Base-by-base conservation (phyloP, 2,113 vertebrate species). In the Eurystomus gularis region DNA sequence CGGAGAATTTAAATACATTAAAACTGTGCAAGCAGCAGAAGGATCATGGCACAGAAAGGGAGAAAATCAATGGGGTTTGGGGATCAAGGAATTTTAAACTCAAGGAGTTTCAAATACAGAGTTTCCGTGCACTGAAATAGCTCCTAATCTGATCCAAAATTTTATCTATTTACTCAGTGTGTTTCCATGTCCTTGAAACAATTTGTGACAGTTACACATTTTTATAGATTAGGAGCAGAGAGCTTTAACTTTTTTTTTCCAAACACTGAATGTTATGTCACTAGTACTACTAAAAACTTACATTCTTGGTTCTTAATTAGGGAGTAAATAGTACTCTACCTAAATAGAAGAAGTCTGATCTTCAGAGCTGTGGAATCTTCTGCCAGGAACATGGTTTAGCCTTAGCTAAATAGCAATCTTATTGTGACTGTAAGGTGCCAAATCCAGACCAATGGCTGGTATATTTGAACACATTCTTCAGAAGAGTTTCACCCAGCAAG, bases 51-150 rank as follows among this genome's bases (percentile, higher is more conserved):
- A 60, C 9, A 88, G 86, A 91, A 86, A 86, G 28, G 79, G 54
- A 94, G 72, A 86, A 96, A 97, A 92, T 94, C 79, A 81, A 55
- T 94, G 72, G 80, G 60, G 90, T 94, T 78, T 90, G 86, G 35
- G 37, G 60, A 94, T 95, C 44, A 91, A 89, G 54, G 64, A 94
- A 86, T 92, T 92, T 95, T 72, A 86, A 95, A 88, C 64, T 58
- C 33, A 64, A 71, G 37, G 37, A 84, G 57, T 87, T 94, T 78
- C 44, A 58, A 78, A 91, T 68, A 61, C 17, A 64, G 66, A 17
- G 40, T 39, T 91, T 94, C 57, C 70, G 91, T 13, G 2, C 29
- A 72, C 33, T 75, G 81, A 82, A 89, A 76, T 31, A 89, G 42
- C 39, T 89, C 48, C 39, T 84, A 77, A 83, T 88, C 31, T 81